Base-by-base conservation (phyloP, 2,888 invertebrate species). In the Calliopum simillimum region DNA sequence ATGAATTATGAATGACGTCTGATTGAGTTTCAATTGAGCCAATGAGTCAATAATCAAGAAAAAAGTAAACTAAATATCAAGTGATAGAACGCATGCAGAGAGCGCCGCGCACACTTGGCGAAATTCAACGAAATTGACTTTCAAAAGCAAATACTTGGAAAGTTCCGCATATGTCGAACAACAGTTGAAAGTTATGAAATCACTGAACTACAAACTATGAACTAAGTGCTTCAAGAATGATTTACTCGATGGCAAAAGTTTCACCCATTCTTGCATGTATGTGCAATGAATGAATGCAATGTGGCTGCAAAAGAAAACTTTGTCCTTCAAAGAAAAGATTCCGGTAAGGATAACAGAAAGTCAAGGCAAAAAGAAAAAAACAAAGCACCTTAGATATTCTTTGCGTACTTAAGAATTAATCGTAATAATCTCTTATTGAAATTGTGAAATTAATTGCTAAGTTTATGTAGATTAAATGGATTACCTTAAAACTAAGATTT, bases 1-100 rank as follows among this genome's bases (percentile, higher is more conserved):
- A 33, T 68, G 12, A 68, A 68, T 62, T 62, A 68, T 68, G 68
- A 68, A 68, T 68, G 68, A 68, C 13, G 55, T 62, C 62, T 68
- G 68, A 68, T 68, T 68, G 68, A 56, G 46, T 68, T 68, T 62
- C 62, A 61, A 61, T 68, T 62, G 68, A 62, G 67, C 11, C 65
- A 65, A 59, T 67, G 67, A 67, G 67, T 58, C 67, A 58, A 67
- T 58, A 59, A 25, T 33, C 66, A 47, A n/a, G 25, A 41, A 65
- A 65, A 65, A 44, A 6, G 23, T 19, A 33, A 65, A 43, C 44
- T 44, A 23, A 41, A 19, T 13, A 58, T 14, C 25, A 23, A 12
- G 25, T 23, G 13, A 23, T 46, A 3, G 6, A 43, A 53, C 55
- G 53, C 8, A 33, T 33, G 33, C n/a, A 19, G 14, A 2, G 12